These are phyloP conservation scores for Caranx melampygus DNA, from an alignment of 2,113 vertebrate species.

Conservation along the genomic window DNA sequence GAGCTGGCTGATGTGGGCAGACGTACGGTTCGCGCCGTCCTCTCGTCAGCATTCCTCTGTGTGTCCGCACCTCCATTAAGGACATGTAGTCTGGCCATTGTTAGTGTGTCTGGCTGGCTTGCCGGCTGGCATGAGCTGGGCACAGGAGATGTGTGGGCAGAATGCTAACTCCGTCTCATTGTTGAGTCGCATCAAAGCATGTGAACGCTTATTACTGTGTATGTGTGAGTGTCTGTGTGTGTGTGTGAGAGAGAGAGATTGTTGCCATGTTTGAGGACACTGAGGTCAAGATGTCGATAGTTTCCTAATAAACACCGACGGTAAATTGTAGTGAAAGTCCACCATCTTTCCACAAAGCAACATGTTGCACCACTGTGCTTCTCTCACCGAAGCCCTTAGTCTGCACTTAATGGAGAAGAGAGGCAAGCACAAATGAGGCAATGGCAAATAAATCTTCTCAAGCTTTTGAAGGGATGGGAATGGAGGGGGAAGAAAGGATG, in stretches of 20 bases:
- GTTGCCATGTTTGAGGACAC: conserved; percentile 34
- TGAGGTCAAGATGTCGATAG: conserved; percentile 18
- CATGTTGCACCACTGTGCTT: not conserved
- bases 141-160: conserved; percentile 56
- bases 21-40: conserved; percentile 63
- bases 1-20: conserved; percentile 73
- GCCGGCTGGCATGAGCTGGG: conserved; percentile 53
- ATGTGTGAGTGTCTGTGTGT: too few relatives aligned
- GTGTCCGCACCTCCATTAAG: conserved; percentile 72
- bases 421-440: conserved; percentile 45
- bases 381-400: conserved; percentile 5
- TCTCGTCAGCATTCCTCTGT: conserved; percentile 72
- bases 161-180: conserved; percentile 74
- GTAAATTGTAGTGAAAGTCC: not conserved
- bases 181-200: conserved; percentile 48
- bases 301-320: not conserved
- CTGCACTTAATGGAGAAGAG: conserved; percentile 50
- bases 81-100: conserved; percentile 68
- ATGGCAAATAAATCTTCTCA: conserved; percentile 50
- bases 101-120: conserved; percentile 57
- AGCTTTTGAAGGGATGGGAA: conserved; percentile 29
- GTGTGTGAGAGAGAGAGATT: not conserved
- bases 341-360: not conserved
- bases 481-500: conserved; percentile 51
- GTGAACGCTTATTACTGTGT: conserved; percentile 24